These are phyloP conservation scores for Phlogophora meticulosa DNA, from an alignment of 2,888 invertebrate genomes.

Conservation along the genomic window DNA sequence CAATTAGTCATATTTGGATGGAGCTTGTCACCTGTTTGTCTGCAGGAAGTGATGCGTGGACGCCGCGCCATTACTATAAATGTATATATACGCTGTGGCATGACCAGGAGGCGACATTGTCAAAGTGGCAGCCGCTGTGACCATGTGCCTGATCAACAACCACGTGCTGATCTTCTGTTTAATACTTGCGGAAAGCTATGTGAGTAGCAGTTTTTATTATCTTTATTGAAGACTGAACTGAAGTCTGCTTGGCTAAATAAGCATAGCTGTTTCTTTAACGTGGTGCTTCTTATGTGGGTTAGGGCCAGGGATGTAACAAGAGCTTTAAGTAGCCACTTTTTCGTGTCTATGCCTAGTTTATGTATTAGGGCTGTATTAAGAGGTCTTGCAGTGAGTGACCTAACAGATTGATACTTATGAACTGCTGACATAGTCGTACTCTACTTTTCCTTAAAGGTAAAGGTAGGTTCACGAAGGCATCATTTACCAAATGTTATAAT, in stretches of 20 bases:
- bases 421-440: not conserved
- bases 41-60: slow-evolving; percentile 73
- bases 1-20: slow-evolving; percentile 58
- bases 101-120: slow-evolving; percentile 67
- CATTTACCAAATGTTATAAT: not conserved
- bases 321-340: not conserved
- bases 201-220: slow-evolving; percentile 69
- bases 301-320: not conserved
- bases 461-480: not conserved
- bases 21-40: slow-evolving; percentile 56
- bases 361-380: not conserved
- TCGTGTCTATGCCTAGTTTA: not conserved
- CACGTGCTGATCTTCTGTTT: slow-evolving; percentile 72
- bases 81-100: slow-evolving; percentile 70
- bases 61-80: slow-evolving; percentile 67
- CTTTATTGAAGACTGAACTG: not conserved
- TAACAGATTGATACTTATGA: too few relatives aligned
- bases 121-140: slow-evolving; percentile 60
- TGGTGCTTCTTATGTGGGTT: not conserved
- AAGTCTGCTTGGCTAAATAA: not conserved
- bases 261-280: not conserved
- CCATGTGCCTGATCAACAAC: slow-evolving; percentile 75
- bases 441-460: not conserved
- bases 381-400: not conserved
- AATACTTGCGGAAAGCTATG: slow-evolving; percentile 72